phyloP scores from a whole-genome alignment of 2,113 vertebrate species.

The Corydoras maculifer region DNA sequence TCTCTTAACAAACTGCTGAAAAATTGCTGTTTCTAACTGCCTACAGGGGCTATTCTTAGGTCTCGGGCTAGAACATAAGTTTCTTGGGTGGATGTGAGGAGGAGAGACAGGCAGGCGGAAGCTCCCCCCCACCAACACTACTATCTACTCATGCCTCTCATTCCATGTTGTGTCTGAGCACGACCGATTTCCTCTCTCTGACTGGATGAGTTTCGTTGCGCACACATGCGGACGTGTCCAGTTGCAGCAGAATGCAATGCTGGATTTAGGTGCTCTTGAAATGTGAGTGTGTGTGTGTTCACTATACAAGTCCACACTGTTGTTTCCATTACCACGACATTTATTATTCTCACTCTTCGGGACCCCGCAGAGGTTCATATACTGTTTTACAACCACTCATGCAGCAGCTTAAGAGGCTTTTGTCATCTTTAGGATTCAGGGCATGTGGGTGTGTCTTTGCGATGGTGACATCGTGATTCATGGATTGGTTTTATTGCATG shows the following conservation, averaged over 20 bases:
- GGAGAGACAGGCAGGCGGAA: slow-evolving; percentile 46
- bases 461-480: too few relatives aligned
- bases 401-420: too few relatives aligned
- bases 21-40: slow-evolving; percentile 38
- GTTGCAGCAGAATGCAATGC: not conserved
- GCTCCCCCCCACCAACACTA: slow-evolving; percentile 46
- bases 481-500: too few relatives aligned
- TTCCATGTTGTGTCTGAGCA: slow-evolving; percentile 62
- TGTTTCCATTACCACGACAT: too few relatives aligned
- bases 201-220: not conserved
- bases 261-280: not conserved
- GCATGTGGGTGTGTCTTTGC: too few relatives aligned
- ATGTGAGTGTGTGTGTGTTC: too few relatives aligned
- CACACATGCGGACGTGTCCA: not conserved
- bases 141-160: slow-evolving; percentile 60
- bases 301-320: too few relatives aligned
- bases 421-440: too few relatives aligned
- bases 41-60: slow-evolving; percentile 6
- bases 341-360: too few relatives aligned
- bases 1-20: slow-evolving; percentile 30
- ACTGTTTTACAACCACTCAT: too few relatives aligned
- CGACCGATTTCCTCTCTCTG: slow-evolving; percentile 33
- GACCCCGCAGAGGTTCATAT: too few relatives aligned
- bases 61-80: slow-evolving; percentile 31
- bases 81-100: slow-evolving; percentile 26